Percentiles rank a stretch among this genome's conserved stretches.
Evolutionary conservation across 1,140 invertebrate species (phyloP).

Genomic region (Tetramorium alpestre): DNA sequence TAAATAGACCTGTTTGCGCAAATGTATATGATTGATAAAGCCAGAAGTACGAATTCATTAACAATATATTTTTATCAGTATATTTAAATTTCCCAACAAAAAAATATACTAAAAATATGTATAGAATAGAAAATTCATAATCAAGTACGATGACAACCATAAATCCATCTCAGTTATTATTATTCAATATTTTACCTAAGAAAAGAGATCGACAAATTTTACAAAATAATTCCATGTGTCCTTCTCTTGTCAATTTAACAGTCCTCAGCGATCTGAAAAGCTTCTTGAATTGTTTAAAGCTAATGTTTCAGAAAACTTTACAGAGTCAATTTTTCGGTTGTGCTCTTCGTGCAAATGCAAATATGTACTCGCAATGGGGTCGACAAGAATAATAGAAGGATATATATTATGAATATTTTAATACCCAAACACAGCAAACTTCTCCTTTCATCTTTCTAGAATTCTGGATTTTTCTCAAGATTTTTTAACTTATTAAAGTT

Average conservation of each 20-base stretch:
- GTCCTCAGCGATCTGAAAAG: not conserved
- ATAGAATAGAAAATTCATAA: not conserved
- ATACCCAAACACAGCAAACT: not conserved
- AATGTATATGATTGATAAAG: not conserved
- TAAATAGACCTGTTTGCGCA: not conserved
- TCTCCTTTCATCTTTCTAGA: not conserved
- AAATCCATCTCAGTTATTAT: not conserved
- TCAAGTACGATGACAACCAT: not conserved
- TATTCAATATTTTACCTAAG: not conserved
- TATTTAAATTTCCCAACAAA: not conserved
- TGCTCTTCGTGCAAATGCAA: constrained; percentile 9
- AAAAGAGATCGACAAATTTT: not conserved
- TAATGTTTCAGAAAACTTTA: not conserved
- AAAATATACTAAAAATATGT: not conserved
- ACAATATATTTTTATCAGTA: not conserved
- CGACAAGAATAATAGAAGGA: not conserved
- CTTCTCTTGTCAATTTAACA: not conserved
- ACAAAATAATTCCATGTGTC: not conserved
- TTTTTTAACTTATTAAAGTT: not conserved
- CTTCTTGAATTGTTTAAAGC: not conserved
- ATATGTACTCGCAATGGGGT: not conserved
- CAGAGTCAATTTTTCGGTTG: constrained; percentile 1
- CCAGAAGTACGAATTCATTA: not conserved
- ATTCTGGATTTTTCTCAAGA: not conserved
- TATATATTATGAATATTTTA: constrained; percentile 27